Percentiles rank a stretch among this genome's conserved stretches.
phyloP scores from a whole-genome alignment of 2,113 vertebrate species.

The Brachyhypopomus occidentalis region DNA sequence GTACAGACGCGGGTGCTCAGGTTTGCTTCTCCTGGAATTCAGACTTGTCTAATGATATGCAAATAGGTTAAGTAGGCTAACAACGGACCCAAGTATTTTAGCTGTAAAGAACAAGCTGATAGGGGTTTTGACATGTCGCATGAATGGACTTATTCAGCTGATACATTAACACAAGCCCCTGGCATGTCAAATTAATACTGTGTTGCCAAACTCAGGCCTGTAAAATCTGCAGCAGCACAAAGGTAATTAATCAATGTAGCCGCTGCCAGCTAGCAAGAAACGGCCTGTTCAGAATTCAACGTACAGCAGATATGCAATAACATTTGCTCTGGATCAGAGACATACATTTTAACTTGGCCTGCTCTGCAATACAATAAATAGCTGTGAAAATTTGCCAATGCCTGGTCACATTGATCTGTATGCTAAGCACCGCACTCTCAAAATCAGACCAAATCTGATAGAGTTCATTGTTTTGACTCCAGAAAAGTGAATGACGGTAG shows the following conservation, averaged over 20 bases:
- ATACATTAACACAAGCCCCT: slow-evolving; percentile 21
- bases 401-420: background rate
- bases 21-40: no score
- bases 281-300: slow-evolving; percentile 27
- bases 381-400: background rate
- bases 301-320: slow-evolving; percentile 29
- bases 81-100: slow-evolving; percentile 4
- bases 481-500: no score
- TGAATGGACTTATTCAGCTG: background rate
- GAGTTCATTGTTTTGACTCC: no score
- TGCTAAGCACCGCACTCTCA: background rate
- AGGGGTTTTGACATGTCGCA: background rate
- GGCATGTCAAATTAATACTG: slow-evolving; percentile 45
- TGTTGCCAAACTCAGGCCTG: slow-evolving; percentile 21
- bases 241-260: slow-evolving; percentile 38
- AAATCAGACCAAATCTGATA: no score
- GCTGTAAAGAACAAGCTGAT: slow-evolving; percentile 35
- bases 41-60: background rate
- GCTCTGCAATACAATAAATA: background rate
- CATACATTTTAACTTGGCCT: background rate
- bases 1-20: background rate
- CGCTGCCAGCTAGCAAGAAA: slow-evolving; percentile 24
- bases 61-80: background rate
- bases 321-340: slow-evolving; percentile 31
- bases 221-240: slow-evolving; percentile 43